Percentiles rank a stretch among this genome's conserved stretches.
Evolutionary conservation across 2,888 invertebrate species (phyloP).

Genomic region (Eristalis intricaria): DNA sequence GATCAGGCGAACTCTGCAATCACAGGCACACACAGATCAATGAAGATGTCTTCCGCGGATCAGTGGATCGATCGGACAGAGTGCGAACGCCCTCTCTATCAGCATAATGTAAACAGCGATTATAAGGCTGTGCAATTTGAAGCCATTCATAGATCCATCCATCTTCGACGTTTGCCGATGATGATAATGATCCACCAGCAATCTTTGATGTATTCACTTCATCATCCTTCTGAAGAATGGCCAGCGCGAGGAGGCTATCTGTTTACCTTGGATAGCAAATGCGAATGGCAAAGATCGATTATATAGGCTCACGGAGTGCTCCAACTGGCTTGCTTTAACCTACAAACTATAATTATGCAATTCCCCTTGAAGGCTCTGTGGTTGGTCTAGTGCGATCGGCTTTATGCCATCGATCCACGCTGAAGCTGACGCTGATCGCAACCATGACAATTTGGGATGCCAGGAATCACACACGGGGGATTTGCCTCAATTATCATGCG

Average conservation of each 20-base stretch:
- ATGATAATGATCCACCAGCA: slow-evolving; percentile 63
- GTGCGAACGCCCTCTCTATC: slow-evolving; percentile 31
- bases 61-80: neutral
- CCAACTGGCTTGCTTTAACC: slow-evolving; percentile 30
- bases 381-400: slow-evolving; percentile 76
- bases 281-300: slow-evolving; percentile 21
- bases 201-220: slow-evolving; percentile 50
- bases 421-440: slow-evolving; percentile 15
- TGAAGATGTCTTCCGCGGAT: slow-evolving; percentile 42
- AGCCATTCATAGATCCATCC: slow-evolving; percentile 67
- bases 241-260: slow-evolving; percentile 18
- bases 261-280: slow-evolving; percentile 45
- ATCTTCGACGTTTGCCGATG: slow-evolving; percentile 61
- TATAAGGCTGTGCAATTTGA: slow-evolving; percentile 55
- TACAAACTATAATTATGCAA: slow-evolving; percentile 79
- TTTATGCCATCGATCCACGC: slow-evolving; percentile 23
- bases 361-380: slow-evolving; percentile 78
- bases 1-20: neutral
- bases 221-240: slow-evolving; percentile 21
- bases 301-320: slow-evolving; percentile 29
- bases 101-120: slow-evolving; percentile 59
- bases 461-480: slow-evolving; percentile 23
- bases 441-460: slow-evolving; percentile 55
- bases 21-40: slow-evolving; percentile 14
- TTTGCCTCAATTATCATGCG: slow-evolving; percentile 50